phyloP scores from a whole-genome alignment of 2,797 vertebrate genomes.

The Hafferia zeledoni region DNA sequence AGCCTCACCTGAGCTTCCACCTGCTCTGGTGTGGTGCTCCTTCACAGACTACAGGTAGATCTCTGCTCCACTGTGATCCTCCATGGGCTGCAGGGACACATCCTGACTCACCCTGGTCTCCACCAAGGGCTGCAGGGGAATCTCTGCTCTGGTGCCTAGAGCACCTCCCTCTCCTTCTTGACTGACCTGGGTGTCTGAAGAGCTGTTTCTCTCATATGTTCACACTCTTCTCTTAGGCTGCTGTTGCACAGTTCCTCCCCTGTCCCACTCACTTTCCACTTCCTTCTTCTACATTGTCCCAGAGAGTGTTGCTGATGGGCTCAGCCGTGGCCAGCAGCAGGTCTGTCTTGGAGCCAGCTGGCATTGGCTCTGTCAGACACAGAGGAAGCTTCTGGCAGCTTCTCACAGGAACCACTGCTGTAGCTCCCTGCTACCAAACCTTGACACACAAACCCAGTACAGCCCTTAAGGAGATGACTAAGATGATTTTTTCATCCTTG shows the following conservation, averaged over 20 bases:
- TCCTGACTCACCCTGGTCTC: not conserved
- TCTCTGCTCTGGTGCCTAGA: not conserved
- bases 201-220: not conserved
- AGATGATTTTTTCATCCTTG: not conserved
- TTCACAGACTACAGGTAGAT: not conserved
- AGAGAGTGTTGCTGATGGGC: not conserved
- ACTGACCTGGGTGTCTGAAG: not conserved
- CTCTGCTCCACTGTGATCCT: not conserved
- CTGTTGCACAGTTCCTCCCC: not conserved
- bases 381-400: not conserved
- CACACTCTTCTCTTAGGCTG: not conserved
- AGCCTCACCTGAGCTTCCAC: not conserved
- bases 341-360: accelerated
- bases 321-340: not conserved
- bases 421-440: not conserved
- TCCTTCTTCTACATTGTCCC: not conserved
- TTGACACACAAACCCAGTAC: not conserved
- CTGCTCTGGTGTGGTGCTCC: not conserved
- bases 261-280: no score
- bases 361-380: not conserved
- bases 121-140: accelerated
- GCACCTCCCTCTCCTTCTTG: not conserved
- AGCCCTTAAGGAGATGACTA: not conserved
- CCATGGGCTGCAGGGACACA: not conserved
- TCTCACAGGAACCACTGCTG: not conserved